Percentiles rank a stretch among this genome's conserved stretches.
Conservation (phyloP, 2,113 vertebrate species). For the Sterna hirundo region DNA sequence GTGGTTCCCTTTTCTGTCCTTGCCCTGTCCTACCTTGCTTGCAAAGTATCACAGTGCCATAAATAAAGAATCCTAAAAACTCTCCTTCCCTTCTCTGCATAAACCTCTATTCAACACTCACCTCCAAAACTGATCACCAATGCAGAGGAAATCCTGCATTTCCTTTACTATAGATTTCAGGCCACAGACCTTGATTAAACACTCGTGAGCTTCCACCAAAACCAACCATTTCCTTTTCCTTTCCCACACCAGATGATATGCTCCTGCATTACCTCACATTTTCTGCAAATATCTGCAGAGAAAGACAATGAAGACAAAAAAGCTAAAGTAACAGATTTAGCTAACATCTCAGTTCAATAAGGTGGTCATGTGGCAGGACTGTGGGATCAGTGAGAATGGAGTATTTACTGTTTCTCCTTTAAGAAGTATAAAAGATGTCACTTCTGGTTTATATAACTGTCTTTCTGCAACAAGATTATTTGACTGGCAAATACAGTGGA, state of each 20-base stretch:
- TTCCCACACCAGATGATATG: neutral
- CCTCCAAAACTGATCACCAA: neutral
- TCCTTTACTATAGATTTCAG: neutral
- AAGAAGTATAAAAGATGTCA: neutral
- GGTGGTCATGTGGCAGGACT: neutral
- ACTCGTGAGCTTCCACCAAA: neutral
- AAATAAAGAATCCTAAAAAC: neutral
- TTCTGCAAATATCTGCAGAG: neutral
- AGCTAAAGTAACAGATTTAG: neutral
- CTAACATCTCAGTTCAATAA: neutral
- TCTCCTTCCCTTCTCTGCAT: neutral
- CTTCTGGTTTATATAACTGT: neutral
- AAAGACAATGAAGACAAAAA: neutral
- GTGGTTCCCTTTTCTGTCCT: neutral
- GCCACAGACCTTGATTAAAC: neutral
- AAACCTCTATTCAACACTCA: neutral
- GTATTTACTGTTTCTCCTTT: neutral
- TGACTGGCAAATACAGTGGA: neutral
- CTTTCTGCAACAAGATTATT: neutral
- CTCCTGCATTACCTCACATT: neutral
- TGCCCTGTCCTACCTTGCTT: neutral
- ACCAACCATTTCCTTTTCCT: neutral
- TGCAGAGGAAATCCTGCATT: neutral
- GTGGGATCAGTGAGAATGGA: neutral
- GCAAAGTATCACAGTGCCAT: neutral